A percentile compares a stretch with the other conserved stretches of the same genome.
Evolutionary conservation across 1,140 invertebrate species (phyloP).

Genomic region (Prorops nasuta): DNA sequence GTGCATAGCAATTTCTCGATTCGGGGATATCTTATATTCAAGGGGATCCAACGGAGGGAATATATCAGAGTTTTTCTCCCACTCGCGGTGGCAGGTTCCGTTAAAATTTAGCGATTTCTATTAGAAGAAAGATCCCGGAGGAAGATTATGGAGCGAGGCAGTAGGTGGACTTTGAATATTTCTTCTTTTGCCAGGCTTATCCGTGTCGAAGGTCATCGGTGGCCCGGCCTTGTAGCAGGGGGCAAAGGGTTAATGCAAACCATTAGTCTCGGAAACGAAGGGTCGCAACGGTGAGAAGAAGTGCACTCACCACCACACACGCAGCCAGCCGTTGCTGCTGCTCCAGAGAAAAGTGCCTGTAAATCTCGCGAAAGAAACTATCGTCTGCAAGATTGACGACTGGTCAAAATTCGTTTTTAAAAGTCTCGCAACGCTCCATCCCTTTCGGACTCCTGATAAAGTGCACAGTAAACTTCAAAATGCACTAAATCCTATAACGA

Average conservation of each 20-base stretch:
- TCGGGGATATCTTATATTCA: too few species aligned
- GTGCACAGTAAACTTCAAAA: too few species aligned
- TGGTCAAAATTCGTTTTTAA: neutral
- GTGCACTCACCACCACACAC: slow-evolving; percentile 16
- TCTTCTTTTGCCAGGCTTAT: neutral
- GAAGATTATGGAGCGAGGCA: too few species aligned
- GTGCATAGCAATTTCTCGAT: too few species aligned
- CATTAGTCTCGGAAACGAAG: slow-evolving; percentile 34
- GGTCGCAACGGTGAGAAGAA: slow-evolving; percentile 28
- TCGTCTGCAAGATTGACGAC: neutral
- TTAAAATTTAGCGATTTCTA: too few species aligned
- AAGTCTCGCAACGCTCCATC: neutral
- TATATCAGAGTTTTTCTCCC: too few species aligned
- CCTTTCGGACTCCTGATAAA: neutral
- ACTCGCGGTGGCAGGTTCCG: too few species aligned
- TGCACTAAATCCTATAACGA: too few species aligned
- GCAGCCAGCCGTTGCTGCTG: too few species aligned
- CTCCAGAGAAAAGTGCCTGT: neutral
- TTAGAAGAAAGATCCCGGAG: too few species aligned
- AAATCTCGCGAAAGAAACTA: neutral
- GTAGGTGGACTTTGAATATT: too few species aligned
- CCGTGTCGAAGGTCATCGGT: slow-evolving; percentile 13
- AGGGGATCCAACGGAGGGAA: too few species aligned
- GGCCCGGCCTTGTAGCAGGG: slow-evolving; percentile 16
- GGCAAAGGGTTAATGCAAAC: slow-evolving; percentile 34